Percentiles rank a stretch among this genome's conserved stretches.
phyloP scores from a whole-genome alignment of 2,797 vertebrate genomes.

The Pterois miles region DNA sequence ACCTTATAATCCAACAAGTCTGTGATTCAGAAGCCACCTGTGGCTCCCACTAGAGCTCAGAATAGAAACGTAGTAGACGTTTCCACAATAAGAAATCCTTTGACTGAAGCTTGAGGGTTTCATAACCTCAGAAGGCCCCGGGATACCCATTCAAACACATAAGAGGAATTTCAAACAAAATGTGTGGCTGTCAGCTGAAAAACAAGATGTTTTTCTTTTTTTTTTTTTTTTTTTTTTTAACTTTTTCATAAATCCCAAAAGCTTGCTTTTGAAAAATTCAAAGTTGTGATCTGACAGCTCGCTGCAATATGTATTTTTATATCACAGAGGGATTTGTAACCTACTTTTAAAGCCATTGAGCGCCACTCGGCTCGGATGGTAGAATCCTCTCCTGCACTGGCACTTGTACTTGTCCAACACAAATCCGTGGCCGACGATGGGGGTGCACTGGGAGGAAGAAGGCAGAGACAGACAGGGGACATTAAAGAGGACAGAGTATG shows the following conservation, averaged over 20 bases:
- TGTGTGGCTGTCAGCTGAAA: conserved; percentile 33
- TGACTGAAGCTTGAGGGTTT: conserved; percentile 26
- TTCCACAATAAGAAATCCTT: conserved; percentile 22
- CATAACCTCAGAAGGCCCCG: conserved; percentile 28
- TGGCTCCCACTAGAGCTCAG: conserved; percentile 25
- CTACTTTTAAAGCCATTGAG: conserved; percentile 96
- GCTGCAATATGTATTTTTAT: conserved; percentile 33
- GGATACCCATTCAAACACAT: conserved; percentile 29
- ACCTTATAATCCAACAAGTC: conserved; percentile 28
- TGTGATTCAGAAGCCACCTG: conserved; percentile 33
- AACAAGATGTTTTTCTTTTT: neutral
- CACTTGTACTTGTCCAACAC: conserved; percentile 98
- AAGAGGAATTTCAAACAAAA: conserved; percentile 35
- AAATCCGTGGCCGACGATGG: conserved; percentile 94
- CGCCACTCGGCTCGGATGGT: conserved; percentile 90
- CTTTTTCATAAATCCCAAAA: conserved; percentile 20
- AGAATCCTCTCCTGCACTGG: conserved; percentile 95
- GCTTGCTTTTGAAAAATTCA: conserved; percentile 27
- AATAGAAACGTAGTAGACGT: conserved; percentile 19
- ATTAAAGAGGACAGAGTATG: neutral
- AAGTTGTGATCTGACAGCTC: conserved; percentile 53
- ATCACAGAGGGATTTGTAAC: conserved; percentile 73
- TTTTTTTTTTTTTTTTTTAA: neutral
- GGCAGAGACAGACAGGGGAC: conserved; percentile 19
- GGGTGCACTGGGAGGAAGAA: conserved; percentile 87